Percentiles rank a stretch among this genome's conserved stretches.
Conservation (phyloP, 1,140 invertebrate genomes). For the Zaprionus camerounensis region DNA sequence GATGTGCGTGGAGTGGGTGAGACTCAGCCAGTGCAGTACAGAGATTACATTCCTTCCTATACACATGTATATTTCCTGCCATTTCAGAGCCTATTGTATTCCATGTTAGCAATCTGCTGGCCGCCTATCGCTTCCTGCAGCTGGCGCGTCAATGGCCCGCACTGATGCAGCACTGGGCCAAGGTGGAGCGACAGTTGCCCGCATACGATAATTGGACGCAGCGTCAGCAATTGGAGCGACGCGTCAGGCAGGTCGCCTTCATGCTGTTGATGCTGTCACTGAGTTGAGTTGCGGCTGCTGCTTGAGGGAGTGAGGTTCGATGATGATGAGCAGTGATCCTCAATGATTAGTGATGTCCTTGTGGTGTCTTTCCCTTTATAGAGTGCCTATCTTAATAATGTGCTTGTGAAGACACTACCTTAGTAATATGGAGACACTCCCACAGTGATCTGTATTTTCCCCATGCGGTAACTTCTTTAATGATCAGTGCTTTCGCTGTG, state of each 20-base stretch:
- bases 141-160: constrained; percentile 69
- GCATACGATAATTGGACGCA: constrained; percentile 25
- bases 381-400: no score
- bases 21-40: not conserved
- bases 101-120: constrained; percentile 54
- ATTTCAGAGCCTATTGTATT: constrained; percentile 71
- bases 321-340: not conserved
- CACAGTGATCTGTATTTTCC: not conserved
- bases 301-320: not conserved
- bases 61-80: not conserved
- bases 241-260: constrained; percentile 54
- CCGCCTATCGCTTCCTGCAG: constrained; percentile 53
- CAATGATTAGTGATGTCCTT: no score
- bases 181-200: constrained; percentile 66
- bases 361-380: no score
- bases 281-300: constrained; percentile 45
- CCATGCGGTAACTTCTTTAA: no score
- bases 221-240: constrained; percentile 40
- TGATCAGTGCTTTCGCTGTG: no score
- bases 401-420: no score
- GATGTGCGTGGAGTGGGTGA: constrained; percentile 76
- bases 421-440: no score
- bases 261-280: constrained; percentile 63
- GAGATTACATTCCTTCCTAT: not conserved
- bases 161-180: constrained; percentile 68